Percentiles rank a stretch among this genome's conserved stretches.
These are phyloP conservation scores for Orientallactaga bullata DNA, from an alignment of 2,113 vertebrate species.

Conservation along the genomic window DNA sequence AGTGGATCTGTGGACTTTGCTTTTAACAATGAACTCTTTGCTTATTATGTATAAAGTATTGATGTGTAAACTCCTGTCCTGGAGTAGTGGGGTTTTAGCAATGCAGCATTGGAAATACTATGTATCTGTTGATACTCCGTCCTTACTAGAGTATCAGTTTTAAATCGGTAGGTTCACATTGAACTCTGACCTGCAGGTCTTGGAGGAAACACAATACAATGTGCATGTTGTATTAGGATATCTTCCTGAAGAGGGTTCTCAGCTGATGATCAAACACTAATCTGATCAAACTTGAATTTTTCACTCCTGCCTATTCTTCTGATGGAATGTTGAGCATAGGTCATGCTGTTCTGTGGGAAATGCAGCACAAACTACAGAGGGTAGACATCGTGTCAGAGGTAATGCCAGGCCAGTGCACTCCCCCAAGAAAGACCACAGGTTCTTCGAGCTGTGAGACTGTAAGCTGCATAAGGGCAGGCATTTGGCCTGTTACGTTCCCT, in stretches of 20 bases:
- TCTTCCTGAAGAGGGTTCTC: slow-evolving; percentile 13
- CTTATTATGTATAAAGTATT: background rate
- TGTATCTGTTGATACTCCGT: background rate
- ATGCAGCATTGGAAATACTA: background rate
- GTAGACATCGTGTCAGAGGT: background rate
- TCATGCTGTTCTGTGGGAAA: background rate
- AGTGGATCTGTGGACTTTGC: background rate
- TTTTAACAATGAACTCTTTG: background rate
- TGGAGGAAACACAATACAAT: background rate
- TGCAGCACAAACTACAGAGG: background rate
- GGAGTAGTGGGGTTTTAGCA: background rate
- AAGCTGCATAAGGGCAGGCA: background rate
- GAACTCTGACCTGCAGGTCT: background rate
- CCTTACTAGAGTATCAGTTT: background rate
- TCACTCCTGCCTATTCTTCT: background rate
- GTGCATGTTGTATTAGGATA: background rate
- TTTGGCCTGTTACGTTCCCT: background rate
- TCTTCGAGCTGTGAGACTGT: background rate
- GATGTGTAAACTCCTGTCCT: background rate
- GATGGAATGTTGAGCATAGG: background rate
- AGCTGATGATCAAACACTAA: background rate
- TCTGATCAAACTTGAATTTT: background rate
- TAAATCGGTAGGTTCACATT: background rate
- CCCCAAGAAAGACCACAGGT: background rate
- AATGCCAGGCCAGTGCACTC: background rate